A percentile compares a stretch with the other conserved stretches of the same genome.
Evolutionary conservation across 2,113 vertebrate genomes (phyloP).

Genomic region (Pipa parva): DNA sequence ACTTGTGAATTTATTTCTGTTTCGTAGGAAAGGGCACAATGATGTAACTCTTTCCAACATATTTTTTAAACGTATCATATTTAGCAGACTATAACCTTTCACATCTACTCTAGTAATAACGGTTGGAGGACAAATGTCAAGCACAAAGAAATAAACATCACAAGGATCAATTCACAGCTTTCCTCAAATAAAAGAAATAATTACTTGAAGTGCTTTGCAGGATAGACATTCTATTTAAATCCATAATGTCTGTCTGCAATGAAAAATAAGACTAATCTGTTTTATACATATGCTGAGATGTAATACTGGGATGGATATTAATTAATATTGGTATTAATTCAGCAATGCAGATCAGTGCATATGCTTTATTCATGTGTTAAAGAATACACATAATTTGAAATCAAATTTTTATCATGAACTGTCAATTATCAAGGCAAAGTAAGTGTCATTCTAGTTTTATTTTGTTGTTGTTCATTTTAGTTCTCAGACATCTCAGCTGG

Average conservation of each 20-base stretch:
- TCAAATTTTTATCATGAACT: no score
- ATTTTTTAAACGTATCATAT: not conserved
- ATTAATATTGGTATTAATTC: no score
- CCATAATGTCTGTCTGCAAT: slow-evolving; percentile 17
- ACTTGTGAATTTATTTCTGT: not conserved
- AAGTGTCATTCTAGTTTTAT: no score
- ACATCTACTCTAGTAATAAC: not conserved
- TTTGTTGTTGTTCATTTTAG: no score
- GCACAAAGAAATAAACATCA: slow-evolving; percentile 36
- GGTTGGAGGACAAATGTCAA: slow-evolving; percentile 11
- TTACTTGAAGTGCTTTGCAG: slow-evolving; percentile 14
- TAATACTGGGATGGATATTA: no score
- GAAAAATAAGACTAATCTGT: slow-evolving; percentile 23
- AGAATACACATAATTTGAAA: no score
- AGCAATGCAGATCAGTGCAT: no score
- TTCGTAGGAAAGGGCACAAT: not conserved
- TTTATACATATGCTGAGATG: no score
- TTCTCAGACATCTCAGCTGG: no score
- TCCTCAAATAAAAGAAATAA: slow-evolving; percentile 13
- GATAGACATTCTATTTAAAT: slow-evolving; percentile 2
- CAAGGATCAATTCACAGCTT: slow-evolving; percentile 24
- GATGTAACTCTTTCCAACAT: not conserved
- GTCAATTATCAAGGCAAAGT: no score
- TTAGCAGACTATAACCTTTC: not conserved
- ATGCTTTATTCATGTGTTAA: no score